Percentiles rank a stretch among this genome's conserved stretches.
These are phyloP conservation scores for Prolemur simus DNA, from an alignment of 2,113 vertebrate genomes.

Conservation along the genomic window DNA sequence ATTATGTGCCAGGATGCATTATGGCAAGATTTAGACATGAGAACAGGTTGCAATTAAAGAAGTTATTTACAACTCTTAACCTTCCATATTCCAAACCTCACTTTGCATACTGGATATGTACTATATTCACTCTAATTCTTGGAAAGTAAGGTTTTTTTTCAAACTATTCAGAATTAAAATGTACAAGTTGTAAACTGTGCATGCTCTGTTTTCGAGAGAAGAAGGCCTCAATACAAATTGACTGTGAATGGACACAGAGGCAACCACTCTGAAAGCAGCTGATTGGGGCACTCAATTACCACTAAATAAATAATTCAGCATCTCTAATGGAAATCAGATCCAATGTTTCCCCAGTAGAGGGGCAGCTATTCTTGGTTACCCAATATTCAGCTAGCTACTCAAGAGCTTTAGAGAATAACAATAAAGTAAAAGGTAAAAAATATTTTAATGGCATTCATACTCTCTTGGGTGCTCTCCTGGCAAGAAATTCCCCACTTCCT, in stretches of 20 bases:
- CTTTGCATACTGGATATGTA: neutral
- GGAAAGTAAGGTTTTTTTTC: neutral
- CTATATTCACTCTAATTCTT: neutral
- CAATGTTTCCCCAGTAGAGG: neutral
- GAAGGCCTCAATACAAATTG: rapidly evolving
- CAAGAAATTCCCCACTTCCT: slow-evolving; percentile 65
- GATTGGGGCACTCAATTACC: slow-evolving; percentile 70
- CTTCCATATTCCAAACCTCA: neutral
- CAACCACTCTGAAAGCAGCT: slow-evolving; percentile 53
- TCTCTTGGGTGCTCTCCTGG: slow-evolving; percentile 73
- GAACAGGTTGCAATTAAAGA: slow-evolving; percentile 1
- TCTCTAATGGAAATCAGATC: slow-evolving; percentile 84
- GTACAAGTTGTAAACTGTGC: neutral
- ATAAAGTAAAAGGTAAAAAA: slow-evolving; percentile 77
- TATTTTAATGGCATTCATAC: slow-evolving; percentile 68
- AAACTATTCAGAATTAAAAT: slow-evolving; percentile 1
- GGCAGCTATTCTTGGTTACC: slow-evolving; percentile 56
- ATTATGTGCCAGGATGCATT: neutral
- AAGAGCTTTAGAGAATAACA: slow-evolving; percentile 69
- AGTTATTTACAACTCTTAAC: neutral
- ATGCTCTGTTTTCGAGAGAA: slow-evolving; percentile 19
- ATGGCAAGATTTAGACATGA: neutral
- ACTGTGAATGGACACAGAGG: slow-evolving; percentile 62
- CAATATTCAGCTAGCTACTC: slow-evolving; percentile 64
- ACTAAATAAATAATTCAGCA: slow-evolving; percentile 89